phyloP scores from a whole-genome alignment of 2,113 vertebrate genomes.

The Mixornis gularis region DNA sequence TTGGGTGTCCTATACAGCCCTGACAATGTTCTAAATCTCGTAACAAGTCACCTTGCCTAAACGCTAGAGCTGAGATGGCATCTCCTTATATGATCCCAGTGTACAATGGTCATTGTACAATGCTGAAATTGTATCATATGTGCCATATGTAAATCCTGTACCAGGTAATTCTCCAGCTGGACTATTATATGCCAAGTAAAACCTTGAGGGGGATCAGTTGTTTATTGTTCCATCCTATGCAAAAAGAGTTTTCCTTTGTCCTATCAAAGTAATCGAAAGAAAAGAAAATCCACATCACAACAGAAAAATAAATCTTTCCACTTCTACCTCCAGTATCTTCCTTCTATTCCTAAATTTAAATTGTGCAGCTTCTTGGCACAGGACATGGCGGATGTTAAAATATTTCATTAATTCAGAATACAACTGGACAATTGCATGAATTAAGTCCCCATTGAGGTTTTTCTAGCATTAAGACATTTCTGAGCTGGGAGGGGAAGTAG shows the following conservation, averaged over 20 bases:
- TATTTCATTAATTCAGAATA: neutral
- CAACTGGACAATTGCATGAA: neutral
- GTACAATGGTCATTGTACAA: neutral
- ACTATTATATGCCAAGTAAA: neutral
- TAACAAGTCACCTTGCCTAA: neutral
- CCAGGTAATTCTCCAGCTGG: neutral
- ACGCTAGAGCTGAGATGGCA: neutral
- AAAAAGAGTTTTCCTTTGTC: neutral
- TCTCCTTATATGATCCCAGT: neutral
- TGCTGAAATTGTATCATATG: neutral
- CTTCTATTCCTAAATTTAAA: neutral
- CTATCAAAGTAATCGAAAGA: neutral
- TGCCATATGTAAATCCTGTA: neutral
- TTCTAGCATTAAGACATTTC: neutral
- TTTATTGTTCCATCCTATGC: neutral
- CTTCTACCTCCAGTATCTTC: neutral
- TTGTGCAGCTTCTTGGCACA: neutral
- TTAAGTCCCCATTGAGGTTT: neutral
- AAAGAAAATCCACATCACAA: neutral
- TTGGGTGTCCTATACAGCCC: neutral
- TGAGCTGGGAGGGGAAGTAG: neutral
- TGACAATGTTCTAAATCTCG: neutral
- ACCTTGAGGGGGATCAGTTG: neutral
- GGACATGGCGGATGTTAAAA: neutral
- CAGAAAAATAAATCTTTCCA: neutral